Base-by-base conservation (phyloP, 2,113 vertebrate species). In the Cyanocitta stelleri region DNA sequence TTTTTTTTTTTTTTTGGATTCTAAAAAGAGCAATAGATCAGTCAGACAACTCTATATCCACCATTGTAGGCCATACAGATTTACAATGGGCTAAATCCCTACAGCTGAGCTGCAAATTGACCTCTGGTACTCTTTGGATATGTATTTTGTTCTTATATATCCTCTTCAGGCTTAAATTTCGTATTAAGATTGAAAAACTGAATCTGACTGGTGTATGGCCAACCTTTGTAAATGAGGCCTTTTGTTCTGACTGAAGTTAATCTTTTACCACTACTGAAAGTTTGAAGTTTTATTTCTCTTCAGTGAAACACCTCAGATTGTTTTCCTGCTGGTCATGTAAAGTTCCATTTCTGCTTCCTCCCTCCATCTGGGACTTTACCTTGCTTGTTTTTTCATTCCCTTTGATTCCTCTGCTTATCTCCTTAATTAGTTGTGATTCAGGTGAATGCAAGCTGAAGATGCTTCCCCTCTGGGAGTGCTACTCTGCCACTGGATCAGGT, bases 401-500 rank as follows among this genome's bases (percentile, higher is more conserved):
- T 97, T 95, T 91, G 61, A 87, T 86, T 86, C 23, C 9, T 84
- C 46, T 79, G 37, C 48, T 94, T 78, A 88, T 59, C n/a, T 61
- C 74, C 85, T 73, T 85, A 35, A 68, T 84, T 90, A 87, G 61
- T 78, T 89, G 84, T 84, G 64, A 72, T 85, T 91, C 76, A 92
- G 80, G 89, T 80, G 73, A 91, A 68, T 64, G 37, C 22, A 89
- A 86, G 79, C 30, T 78, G 76, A 92, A 85, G 84, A 87, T 72
- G 61, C 37, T 89, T 91, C 44, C 56, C 69, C 64, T 85, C 61
- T 78, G 84, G 63, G 84, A 94, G 74, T 82, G 69, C 62, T 72
- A 41, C 49, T 91, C 87, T 95, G 93, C 85, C 89, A 72, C 73
- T 85, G 77, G 61, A 94, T 91, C 87, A 89, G 93, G 80, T 87